Evolutionary conservation across 2,888 invertebrate species (phyloP).

Genomic region (Eupithecia subfuscata): DNA sequence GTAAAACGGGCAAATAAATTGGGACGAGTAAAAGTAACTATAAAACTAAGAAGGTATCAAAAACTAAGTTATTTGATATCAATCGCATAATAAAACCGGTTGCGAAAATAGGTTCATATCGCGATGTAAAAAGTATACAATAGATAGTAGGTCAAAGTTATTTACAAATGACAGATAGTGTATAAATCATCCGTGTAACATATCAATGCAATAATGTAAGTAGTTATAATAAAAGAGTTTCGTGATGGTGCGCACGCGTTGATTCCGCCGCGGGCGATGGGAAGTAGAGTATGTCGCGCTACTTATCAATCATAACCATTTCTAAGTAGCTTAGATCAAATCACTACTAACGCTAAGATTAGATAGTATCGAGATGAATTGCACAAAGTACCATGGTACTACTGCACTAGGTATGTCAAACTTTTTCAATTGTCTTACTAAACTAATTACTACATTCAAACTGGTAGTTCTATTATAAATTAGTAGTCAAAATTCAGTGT

Average conservation of each 20-base stretch:
- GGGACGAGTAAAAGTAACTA: conserved; percentile 54
- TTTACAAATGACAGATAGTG: conserved; percentile 63
- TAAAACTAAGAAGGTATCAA: conserved; percentile 47
- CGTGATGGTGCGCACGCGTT: conserved; percentile 56
- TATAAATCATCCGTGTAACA: conserved; percentile 74
- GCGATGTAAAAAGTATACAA: conserved; percentile 50
- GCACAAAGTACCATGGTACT: neutral
- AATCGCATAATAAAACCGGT: conserved; percentile 55
- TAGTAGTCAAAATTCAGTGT: conserved; percentile 51
- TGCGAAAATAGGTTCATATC: conserved; percentile 52
- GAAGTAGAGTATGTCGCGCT: conserved; percentile 76
- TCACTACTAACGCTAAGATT: conserved; percentile 39
- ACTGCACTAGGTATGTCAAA: neutral
- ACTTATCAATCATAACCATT: conserved; percentile 68
- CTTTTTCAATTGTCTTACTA: neutral
- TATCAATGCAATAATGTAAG: conserved; percentile 68
- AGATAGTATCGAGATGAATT: conserved; percentile 18
- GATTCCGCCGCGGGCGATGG: conserved; percentile 47
- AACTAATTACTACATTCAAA: conserved; percentile 9
- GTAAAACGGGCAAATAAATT: conserved; percentile 51
- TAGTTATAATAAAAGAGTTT: conserved; percentile 64
- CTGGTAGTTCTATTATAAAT: conserved; percentile 9
- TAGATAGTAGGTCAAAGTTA: conserved; percentile 65
- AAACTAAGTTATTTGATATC: conserved; percentile 15
- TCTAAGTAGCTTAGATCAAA: conserved; percentile 13